Conservation (phyloP, 92 coral and sea anemone species). For the Paramuricea clavata region DNA sequence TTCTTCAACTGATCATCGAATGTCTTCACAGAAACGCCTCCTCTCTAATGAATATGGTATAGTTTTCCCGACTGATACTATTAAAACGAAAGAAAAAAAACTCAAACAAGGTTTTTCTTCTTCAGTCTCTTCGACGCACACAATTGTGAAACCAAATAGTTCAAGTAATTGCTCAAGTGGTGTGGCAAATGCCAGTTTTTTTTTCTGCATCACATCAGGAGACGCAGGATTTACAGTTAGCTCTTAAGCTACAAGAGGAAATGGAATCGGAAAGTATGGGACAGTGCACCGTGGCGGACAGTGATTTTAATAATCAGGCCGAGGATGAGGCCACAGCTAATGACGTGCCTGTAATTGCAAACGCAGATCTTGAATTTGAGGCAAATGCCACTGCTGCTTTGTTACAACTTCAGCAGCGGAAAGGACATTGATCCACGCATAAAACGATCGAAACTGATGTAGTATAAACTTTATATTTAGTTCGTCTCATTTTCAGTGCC, state of each 20-base stretch:
- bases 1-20: constrained; percentile 32
- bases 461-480: background rate
- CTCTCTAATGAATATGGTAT: constrained; percentile 40
- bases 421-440: background rate
- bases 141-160: background rate
- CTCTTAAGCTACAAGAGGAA: constrained; percentile 63
- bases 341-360: background rate
- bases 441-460: background rate
- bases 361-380: constrained; percentile 15
- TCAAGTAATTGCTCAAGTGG: background rate
- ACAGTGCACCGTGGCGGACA: too few species aligned
- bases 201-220: constrained; percentile 2
- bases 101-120: too few species aligned
- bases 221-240: constrained; percentile 52
- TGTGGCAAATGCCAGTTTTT: background rate
- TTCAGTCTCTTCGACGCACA: background rate
- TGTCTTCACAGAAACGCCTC: constrained; percentile 46
- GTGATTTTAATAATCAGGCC: too few species aligned
- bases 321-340: background rate
- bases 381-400: constrained; percentile 48
- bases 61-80: constrained; percentile 10
- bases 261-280: background rate
- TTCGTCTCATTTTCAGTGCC: too few species aligned
- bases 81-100: background rate
- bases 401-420: constrained; percentile 34